Conservation (phyloP, 2,888 invertebrate genomes). For the Euplexia lucipara region DNA sequence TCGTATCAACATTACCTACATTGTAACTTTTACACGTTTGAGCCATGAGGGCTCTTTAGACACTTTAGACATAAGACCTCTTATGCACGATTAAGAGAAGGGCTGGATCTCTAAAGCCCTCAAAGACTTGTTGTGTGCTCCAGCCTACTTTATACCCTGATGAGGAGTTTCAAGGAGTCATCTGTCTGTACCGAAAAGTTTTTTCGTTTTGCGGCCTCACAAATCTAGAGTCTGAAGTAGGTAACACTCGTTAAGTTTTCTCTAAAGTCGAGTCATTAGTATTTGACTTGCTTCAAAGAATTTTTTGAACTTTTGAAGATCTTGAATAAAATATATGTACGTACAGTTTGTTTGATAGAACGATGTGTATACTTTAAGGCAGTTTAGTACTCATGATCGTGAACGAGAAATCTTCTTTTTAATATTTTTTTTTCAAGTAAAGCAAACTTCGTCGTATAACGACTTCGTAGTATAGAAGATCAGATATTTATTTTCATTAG, state of each 20-base stretch:
- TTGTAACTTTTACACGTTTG: slow-evolving; percentile 71
- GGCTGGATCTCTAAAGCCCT: slow-evolving; percentile 49
- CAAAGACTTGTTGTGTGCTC: slow-evolving; percentile 55
- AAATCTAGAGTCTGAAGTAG: slow-evolving; percentile 27
- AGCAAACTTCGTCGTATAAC: too few relatives aligned
- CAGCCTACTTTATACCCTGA: slow-evolving; percentile 48
- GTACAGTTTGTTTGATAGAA: too few relatives aligned
- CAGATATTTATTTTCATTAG: too few relatives aligned
- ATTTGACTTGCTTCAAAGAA: slow-evolving; percentile 33
- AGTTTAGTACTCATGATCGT: too few relatives aligned
- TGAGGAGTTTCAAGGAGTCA: slow-evolving; percentile 43
- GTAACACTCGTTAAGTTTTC: slow-evolving; percentile 34
- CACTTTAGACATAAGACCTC: slow-evolving; percentile 58
- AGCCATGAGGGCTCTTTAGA: slow-evolving; percentile 60
- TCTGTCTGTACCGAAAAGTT: slow-evolving; percentile 40
- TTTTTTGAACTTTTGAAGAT: slow-evolving; percentile 33
- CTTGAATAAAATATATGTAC: not conserved
- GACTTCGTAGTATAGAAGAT: too few relatives aligned
- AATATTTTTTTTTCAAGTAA: too few relatives aligned
- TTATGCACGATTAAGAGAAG: slow-evolving; percentile 62
- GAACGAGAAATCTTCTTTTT: too few relatives aligned
- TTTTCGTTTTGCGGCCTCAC: slow-evolving; percentile 23
- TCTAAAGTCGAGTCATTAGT: slow-evolving; percentile 42
- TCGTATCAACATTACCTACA: slow-evolving; percentile 18
- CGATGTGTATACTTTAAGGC: too few relatives aligned